Conservation (phyloP, 2,888 invertebrate genomes). For the Calliscelio sp. region DNA sequence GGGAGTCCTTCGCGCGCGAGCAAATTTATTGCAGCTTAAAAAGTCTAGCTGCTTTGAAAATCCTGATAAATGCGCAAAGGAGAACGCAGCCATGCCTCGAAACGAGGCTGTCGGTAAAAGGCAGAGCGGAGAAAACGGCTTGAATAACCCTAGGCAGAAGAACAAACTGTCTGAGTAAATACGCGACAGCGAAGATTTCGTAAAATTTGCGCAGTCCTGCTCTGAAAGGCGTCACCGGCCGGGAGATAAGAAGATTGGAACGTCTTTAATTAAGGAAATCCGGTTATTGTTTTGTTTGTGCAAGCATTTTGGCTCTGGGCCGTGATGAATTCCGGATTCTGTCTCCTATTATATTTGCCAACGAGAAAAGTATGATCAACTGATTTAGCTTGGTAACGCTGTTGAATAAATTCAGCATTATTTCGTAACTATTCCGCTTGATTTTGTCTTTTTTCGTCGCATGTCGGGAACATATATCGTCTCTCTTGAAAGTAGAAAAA, state of each 20-base stretch:
- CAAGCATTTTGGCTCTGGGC: constrained; percentile 34
- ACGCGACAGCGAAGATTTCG: constrained; percentile 66
- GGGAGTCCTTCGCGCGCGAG: constrained; percentile 76
- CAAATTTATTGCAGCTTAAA: constrained; percentile 86
- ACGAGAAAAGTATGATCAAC: constrained; percentile 9
- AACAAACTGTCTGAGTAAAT: constrained; percentile 82
- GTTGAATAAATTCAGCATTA: constrained; percentile 45
- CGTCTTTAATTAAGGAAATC: constrained; percentile 79
- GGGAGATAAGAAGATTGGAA: constrained; percentile 64
- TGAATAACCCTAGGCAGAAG: constrained; percentile 83
- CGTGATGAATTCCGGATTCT: constrained; percentile 48
- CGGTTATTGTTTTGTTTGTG: constrained; percentile 71
- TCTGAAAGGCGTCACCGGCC: constrained; percentile 34
- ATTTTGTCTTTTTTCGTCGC: constrained; percentile 65
- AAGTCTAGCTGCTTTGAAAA: constrained; percentile 89
- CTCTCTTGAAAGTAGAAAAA: constrained; percentile 80
- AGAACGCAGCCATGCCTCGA: constrained; percentile 76
- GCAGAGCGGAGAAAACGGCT: constrained; percentile 69
- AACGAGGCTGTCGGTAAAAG: constrained; percentile 71
- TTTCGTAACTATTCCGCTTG: constrained; percentile 39
- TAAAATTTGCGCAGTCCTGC: constrained; percentile 61
- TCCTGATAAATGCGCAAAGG: constrained; percentile 89
- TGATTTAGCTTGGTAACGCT: not conserved
- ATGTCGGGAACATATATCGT: constrained; percentile 81
- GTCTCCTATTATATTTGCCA: constrained; percentile 25